A percentile compares a stretch with the other conserved stretches of the same genome.
Evolutionary conservation across 2,113 vertebrate genomes (phyloP).

Genomic region (Damaliscus lunatus): DNA sequence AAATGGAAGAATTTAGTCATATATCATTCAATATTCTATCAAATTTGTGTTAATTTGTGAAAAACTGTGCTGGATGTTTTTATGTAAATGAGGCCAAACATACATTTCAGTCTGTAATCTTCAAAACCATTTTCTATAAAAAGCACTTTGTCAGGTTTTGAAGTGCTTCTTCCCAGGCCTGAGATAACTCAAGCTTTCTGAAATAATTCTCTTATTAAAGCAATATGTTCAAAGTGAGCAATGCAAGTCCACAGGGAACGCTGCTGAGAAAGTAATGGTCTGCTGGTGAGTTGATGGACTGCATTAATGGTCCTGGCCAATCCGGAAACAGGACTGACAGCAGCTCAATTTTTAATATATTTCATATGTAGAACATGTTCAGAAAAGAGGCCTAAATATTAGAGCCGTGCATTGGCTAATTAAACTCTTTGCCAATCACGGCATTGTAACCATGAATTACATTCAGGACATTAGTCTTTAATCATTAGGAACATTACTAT

Average conservation of each 20-base stretch:
- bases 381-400: constrained; percentile 36
- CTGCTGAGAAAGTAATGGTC: constrained; percentile 41
- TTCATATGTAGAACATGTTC: constrained; percentile 51
- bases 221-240: constrained; percentile 61
- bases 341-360: constrained; percentile 59
- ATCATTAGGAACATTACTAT: constrained; percentile 36
- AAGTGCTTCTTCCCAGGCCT: constrained; percentile 10
- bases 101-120: constrained; percentile 15
- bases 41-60: constrained; percentile 58
- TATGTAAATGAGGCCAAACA: constrained; percentile 41
- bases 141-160: constrained; percentile 38
- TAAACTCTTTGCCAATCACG: constrained; percentile 67
- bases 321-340: constrained; percentile 42
- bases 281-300: constrained; percentile 39
- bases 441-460: constrained; percentile 21
- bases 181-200: constrained; percentile 45
- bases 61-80: background rate
- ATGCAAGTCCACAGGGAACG: background rate
- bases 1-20: constrained; percentile 62
- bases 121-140: background rate
- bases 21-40: constrained; percentile 19
- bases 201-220: constrained; percentile 66
- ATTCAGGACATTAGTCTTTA: constrained; percentile 49
- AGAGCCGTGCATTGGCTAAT: constrained; percentile 48
- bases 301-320: constrained; percentile 32